Base-by-base conservation (phyloP, 2,888 invertebrate species). In the Diplazon laetatorius region DNA sequence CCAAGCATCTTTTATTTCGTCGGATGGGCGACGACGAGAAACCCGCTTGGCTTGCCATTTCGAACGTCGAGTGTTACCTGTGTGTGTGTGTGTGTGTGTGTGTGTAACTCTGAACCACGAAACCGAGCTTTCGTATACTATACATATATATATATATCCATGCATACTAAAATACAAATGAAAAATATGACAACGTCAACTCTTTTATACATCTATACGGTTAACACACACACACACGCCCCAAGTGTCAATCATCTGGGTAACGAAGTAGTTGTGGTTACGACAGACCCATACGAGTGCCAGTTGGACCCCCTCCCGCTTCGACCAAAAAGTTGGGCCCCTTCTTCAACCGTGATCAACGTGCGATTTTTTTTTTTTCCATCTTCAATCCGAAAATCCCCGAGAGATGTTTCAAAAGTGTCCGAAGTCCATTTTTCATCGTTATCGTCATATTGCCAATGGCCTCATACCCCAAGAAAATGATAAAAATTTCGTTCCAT, bases 171-270 rank as follows among this genome's bases (percentile, higher is more conserved):
- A 79, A 70, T 81, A 73, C 69, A 81, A 73, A 80, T 77, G n/a
- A 80, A 81, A 80, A 30, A 82, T 80, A 82, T 82, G 75, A 81
- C 77, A 62, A n/a, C n/a, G n/a, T n/a, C 20, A 70, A 75, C 79
- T 82, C 80, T 75, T 80, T 82, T 77, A 77, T 79, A 77, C 79
- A 79, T n/a, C n/a, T 78, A 78, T 77, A 82, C 71, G 78, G 70
- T 73, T 66, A 73, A 70, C 71, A 73, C 69, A 70, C 68, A 68
- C n/a, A n/a, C n/a, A n/a, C n/a, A n/a, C n/a, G n/a, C n/a, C 79
- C 76, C 69, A 77, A 73, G 80, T 82, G 80, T 79, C 82, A 80
- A 77, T 82, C 80, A 80, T 78, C 72, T 71, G 69, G 73, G 77
- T 80, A 77, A 80, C 80, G 79, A 81, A 78, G 76, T 75, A 78